A percentile compares a stretch with the other conserved stretches of the same genome.
These are phyloP conservation scores for Episyrphus balteatus DNA, from an alignment of 1,140 invertebrate genomes.

Conservation along the genomic window DNA sequence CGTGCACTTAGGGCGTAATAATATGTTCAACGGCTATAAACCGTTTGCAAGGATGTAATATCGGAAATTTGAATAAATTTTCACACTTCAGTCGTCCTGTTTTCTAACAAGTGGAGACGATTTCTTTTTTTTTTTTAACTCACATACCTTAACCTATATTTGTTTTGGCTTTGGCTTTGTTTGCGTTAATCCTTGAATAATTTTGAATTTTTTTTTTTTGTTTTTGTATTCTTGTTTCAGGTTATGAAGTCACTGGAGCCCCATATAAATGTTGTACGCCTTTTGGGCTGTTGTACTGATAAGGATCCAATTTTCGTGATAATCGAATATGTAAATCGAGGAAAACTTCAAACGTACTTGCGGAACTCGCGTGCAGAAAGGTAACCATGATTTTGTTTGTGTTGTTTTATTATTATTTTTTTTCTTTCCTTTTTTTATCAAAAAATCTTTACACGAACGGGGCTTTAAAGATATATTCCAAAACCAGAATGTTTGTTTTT, in stretches of 20 bases:
- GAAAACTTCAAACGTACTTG: constrained; percentile 86
- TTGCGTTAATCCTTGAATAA: too few species aligned
- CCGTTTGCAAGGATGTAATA: too few species aligned
- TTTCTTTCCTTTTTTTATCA: neutral
- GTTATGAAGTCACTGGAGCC: constrained; percentile 85
- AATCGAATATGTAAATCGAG: constrained; percentile 82
- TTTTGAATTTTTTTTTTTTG: neutral
- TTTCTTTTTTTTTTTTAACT: too few species aligned
- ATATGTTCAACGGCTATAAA: too few species aligned
- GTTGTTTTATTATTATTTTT: neutral
- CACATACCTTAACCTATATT: too few species aligned
- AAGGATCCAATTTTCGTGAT: constrained; percentile 89
- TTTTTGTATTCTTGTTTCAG: constrained; percentile 5
- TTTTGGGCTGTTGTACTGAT: constrained; percentile 84
- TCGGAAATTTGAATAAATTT: too few species aligned
- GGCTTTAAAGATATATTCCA: too few species aligned
- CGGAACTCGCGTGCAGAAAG: constrained; percentile 66
- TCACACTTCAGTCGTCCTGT: too few species aligned
- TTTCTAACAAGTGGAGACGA: too few species aligned
- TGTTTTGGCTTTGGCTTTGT: too few species aligned
- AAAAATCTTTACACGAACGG: neutral
- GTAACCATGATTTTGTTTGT: constrained; percentile 10
- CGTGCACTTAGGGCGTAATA: too few species aligned
- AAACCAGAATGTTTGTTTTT: too few species aligned
- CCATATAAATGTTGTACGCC: constrained; percentile 78